These are phyloP conservation scores for Tokudaia tokunoshimensis DNA, from an alignment of 2,797 vertebrate species.

Conservation along the genomic window DNA sequence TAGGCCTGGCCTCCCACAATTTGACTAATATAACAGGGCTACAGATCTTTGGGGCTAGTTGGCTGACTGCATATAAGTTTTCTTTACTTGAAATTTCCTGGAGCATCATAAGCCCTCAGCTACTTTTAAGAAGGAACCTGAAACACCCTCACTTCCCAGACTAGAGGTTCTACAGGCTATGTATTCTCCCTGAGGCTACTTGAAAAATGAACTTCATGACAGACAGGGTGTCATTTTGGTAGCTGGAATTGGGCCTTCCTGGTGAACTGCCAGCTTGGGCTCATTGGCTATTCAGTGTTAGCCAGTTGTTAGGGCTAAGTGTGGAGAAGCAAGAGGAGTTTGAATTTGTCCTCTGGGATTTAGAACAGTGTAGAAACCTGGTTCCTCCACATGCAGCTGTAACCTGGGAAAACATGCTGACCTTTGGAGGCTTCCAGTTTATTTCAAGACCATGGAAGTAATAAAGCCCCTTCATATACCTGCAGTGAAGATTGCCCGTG, in stretches of 20 bases:
- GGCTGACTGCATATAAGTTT: background rate
- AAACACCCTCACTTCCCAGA: background rate
- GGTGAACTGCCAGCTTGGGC: background rate
- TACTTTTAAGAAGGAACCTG: background rate
- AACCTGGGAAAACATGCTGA: conserved; percentile 42
- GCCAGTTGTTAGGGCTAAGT: background rate
- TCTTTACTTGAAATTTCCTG: conserved; percentile 16
- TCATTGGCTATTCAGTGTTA: background rate
- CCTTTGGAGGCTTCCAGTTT: background rate
- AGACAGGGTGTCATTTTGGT: background rate
- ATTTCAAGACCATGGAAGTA: background rate
- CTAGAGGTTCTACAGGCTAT: background rate
- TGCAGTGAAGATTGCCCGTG: background rate
- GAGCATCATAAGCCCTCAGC: background rate
- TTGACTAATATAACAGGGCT: background rate
- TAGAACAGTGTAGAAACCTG: background rate
- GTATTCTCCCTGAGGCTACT: background rate
- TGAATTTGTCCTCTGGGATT: background rate
- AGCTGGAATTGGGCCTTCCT: background rate
- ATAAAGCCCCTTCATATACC: background rate
- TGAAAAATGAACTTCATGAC: background rate
- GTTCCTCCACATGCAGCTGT: background rate
- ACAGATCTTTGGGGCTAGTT: background rate
- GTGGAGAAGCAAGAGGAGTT: background rate
- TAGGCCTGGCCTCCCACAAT: background rate